These are phyloP conservation scores for Macaria liturata DNA, from an alignment of 2,888 invertebrate species.

Conservation along the genomic window DNA sequence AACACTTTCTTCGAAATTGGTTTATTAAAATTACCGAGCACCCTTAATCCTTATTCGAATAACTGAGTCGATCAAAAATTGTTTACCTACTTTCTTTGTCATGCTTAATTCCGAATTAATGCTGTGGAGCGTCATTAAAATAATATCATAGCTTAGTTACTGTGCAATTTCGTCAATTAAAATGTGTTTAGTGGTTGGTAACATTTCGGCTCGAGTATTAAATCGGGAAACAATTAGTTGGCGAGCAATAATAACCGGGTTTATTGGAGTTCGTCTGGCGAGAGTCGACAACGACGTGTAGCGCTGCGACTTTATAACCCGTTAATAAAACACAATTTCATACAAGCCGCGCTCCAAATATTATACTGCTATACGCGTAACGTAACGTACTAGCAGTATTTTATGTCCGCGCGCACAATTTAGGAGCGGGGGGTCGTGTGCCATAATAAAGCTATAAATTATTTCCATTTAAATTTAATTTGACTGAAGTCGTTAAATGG, in stretches of 20 bases:
- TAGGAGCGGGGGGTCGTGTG: slow-evolving; percentile 69
- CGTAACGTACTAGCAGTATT: slow-evolving; percentile 70
- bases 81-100: slow-evolving; percentile 15
- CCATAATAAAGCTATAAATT: slow-evolving; percentile 80
- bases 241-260: slow-evolving; percentile 61
- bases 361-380: slow-evolving; percentile 43
- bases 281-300: slow-evolving; percentile 75
- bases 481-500: slow-evolving; percentile 73
- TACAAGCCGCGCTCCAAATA: slow-evolving; percentile 64
- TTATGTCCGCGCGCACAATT: slow-evolving; percentile 74
- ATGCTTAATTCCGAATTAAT: slow-evolving; percentile 24
- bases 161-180: slow-evolving; percentile 46
- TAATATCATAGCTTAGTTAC: slow-evolving; percentile 34
- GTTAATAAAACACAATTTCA: slow-evolving; percentile 81
- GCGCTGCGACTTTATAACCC: slow-evolving; percentile 75
- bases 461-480: slow-evolving; percentile 81
- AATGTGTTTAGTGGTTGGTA: slow-evolving; percentile 52
- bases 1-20: slow-evolving; percentile 6
- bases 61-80: slow-evolving; percentile 21
- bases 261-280: slow-evolving; percentile 62
- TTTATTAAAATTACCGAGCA: slow-evolving; percentile 15
- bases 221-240: slow-evolving; percentile 75
- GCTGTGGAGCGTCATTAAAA: slow-evolving; percentile 32
- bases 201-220: slow-evolving; percentile 47
- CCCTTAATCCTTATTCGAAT: slow-evolving; percentile 18